Evolutionary conservation across 2,888 invertebrate genomes (phyloP).

Genomic region (Leptinotarsa rubiginosa): DNA sequence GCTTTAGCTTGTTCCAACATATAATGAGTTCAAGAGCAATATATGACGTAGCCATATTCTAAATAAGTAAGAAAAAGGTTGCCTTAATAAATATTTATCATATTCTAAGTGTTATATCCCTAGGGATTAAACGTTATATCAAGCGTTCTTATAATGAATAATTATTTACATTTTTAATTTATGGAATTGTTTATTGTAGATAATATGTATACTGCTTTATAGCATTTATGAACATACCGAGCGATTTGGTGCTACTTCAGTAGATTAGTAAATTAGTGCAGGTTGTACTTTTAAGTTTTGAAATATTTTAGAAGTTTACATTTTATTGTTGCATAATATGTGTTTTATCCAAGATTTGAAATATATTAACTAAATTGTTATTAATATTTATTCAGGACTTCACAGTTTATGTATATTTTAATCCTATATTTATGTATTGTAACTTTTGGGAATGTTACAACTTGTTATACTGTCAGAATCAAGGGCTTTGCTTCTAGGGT

Average conservation of each 20-base stretch:
- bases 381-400: conserved; percentile 48
- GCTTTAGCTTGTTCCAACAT: conserved; percentile 36
- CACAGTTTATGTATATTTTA: conserved; percentile 55
- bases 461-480: conserved; percentile 60
- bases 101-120: conserved; percentile 40
- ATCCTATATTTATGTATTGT: conserved; percentile 50
- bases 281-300: conserved; percentile 29
- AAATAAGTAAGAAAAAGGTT: conserved; percentile 48
- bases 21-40: conserved; percentile 34
- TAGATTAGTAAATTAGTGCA: conserved; percentile 52
- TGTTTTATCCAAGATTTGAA: conserved; percentile 40
- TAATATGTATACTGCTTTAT: conserved; percentile 62
- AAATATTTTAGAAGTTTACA: conserved; percentile 37
- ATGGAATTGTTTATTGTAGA: conserved; percentile 55
- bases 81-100: conserved; percentile 48
- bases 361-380: conserved; percentile 47
- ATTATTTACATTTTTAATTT: conserved; percentile 39
- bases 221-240: conserved; percentile 63
- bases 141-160: background rate
- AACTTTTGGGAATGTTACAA: conserved; percentile 62
- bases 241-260: conserved; percentile 66
- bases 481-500: conserved; percentile 62
- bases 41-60: conserved; percentile 47
- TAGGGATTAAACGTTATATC: conserved; percentile 23
- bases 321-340: conserved; percentile 41